phyloP scores from a whole-genome alignment of 2,888 invertebrate species.

The Hirudinaria manillensis region DNA sequence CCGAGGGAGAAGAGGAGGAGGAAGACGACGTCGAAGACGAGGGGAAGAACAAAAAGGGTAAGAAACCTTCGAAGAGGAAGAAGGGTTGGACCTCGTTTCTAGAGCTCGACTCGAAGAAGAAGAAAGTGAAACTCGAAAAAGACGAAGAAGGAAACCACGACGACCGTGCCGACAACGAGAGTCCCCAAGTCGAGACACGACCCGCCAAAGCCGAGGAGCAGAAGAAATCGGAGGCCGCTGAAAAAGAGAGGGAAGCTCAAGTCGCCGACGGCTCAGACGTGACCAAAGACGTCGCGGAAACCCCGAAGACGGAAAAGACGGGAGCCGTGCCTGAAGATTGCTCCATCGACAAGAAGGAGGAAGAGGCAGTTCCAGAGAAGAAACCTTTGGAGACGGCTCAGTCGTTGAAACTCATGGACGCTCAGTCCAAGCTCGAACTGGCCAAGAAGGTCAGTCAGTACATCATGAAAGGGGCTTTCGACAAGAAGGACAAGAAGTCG shows the following conservation, averaged over 20 bases:
- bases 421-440: constrained; percentile 1
- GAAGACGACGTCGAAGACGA: constrained; percentile 16
- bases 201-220: neutral
- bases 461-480: constrained; percentile 19
- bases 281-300: neutral
- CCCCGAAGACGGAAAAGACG: neutral
- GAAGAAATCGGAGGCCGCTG: neutral
- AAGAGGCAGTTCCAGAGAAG: neutral
- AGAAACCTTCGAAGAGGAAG: neutral
- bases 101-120: constrained; percentile 2
- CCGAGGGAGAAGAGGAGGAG: neutral
- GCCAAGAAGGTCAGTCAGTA: constrained; percentile 19
- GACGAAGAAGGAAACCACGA: constrained; percentile 6
- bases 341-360: neutral
- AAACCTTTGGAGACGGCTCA: too few species aligned
- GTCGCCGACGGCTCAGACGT: neutral
- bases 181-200: neutral
- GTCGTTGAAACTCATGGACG: constrained; percentile 13
- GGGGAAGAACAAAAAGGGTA: constrained; percentile 8
- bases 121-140: constrained; percentile 14
- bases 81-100: constrained; percentile 15
- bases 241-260: neutral
- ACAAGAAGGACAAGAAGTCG: neutral
- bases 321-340: neutral
- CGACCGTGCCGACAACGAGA: neutral